These are phyloP conservation scores for Mylabris sibirica DNA, from an alignment of 2,888 invertebrate genomes.

Conservation along the genomic window DNA sequence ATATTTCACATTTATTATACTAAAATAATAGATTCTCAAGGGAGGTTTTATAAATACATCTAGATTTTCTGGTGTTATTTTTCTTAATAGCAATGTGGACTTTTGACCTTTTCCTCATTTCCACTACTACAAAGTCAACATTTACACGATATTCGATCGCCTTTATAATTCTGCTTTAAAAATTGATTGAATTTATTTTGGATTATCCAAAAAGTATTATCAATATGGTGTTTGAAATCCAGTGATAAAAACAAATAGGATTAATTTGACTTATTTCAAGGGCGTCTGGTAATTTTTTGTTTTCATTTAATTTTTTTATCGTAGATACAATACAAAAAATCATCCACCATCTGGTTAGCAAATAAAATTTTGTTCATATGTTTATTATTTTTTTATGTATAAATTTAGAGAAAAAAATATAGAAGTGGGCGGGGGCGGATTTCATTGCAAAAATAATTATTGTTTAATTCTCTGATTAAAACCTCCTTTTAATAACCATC, in stretches of 20 bases:
- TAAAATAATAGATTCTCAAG: background rate
- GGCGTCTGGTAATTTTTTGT: conserved; percentile 5
- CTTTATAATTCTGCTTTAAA: background rate
- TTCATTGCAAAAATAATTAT: background rate
- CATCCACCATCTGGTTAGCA: conserved; percentile 9
- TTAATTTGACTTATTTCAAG: background rate
- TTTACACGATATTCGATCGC: background rate
- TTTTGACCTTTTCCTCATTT: conserved; percentile 7
- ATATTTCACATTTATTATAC: background rate
- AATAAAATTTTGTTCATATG: conserved; percentile 3
- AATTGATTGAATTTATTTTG: background rate
- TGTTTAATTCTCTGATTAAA: background rate
- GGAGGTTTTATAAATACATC: background rate
- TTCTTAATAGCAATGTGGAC: background rate
- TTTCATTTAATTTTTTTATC: background rate
- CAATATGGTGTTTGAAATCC: background rate
- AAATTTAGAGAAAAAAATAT: background rate
- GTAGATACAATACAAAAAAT: background rate
- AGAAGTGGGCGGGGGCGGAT: background rate
- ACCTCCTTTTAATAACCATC: conserved; percentile 24
- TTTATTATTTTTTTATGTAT: background rate
- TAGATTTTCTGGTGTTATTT: background rate
- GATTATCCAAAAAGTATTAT: too few relatives aligned
- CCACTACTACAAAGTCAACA: background rate
- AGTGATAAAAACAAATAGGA: background rate